Percentiles rank a stretch among this genome's conserved stretches.
These are phyloP conservation scores for Grammomys surdaster DNA, from an alignment of 2,113 vertebrate genomes.

Conservation along the genomic window DNA sequence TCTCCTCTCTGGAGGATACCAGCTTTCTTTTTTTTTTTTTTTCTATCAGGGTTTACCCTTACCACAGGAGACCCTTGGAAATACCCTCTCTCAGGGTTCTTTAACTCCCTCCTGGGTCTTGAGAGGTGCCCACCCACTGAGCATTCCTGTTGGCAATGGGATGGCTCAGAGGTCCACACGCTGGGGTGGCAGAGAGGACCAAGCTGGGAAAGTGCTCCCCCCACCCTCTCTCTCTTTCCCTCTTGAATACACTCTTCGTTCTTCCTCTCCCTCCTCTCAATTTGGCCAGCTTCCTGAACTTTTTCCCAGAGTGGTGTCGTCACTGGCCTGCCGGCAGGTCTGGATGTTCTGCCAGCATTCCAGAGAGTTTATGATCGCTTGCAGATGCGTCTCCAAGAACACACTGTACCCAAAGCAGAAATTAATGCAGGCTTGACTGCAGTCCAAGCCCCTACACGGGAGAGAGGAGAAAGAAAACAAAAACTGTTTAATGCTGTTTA, in stretches of 20 bases:
- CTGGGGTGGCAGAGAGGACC: neutral
- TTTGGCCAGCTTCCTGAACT: constrained; percentile 91
- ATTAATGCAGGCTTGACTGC: constrained; percentile 99
- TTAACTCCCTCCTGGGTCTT: rapidly evolving
- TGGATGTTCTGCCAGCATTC: constrained; percentile 99
- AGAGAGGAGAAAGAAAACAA: constrained; percentile 90
- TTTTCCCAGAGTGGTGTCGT: constrained; percentile 97
- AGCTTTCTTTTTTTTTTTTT: too few relatives aligned
- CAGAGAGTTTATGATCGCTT: constrained; percentile 99
- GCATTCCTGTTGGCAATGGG: neutral
- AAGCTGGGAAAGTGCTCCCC: neutral
- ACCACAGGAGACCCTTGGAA: neutral
- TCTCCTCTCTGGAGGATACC: neutral
- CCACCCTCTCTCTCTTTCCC: neutral
- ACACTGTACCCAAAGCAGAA: constrained; percentile 99
- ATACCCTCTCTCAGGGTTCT: neutral
- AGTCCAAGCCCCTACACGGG: constrained; percentile 95
- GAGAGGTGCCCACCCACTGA: neutral
- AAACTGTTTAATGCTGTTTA: constrained; percentile 93
- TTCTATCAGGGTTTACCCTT: neutral
- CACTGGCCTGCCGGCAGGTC: constrained; percentile 98
- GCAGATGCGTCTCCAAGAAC: constrained; percentile 99
- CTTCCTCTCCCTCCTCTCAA: constrained; percentile 64
- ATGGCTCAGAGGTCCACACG: too few relatives aligned
- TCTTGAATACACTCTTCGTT: constrained; percentile 1